Percentiles rank a stretch among this genome's conserved stretches.
Conservation (phyloP, 2,113 vertebrate genomes). For the Hippocampus barbouri region DNA sequence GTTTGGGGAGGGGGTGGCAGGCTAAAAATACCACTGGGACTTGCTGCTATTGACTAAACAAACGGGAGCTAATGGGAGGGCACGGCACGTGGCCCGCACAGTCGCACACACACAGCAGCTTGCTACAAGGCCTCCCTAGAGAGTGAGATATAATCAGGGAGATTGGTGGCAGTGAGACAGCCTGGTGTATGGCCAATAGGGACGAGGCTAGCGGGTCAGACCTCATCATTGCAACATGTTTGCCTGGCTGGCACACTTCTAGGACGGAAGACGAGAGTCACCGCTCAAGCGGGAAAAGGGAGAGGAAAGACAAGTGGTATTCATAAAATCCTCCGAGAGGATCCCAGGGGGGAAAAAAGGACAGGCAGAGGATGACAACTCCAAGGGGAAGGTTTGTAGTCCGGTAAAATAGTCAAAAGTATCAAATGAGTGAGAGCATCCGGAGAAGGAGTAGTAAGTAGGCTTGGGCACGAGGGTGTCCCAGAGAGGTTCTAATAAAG, state of each 20-base stretch:
- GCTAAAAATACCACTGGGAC: constrained; percentile 68
- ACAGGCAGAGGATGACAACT: not conserved
- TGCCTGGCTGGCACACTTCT: constrained; percentile 43
- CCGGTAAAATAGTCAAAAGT: constrained; percentile 1
- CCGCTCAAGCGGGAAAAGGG: not conserved
- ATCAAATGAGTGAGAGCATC: not conserved
- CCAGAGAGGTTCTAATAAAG: constrained; percentile 16
- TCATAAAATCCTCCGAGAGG: not conserved
- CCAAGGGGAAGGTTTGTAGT: not conserved
- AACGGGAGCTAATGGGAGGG: constrained; percentile 67
- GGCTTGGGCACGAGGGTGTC: not conserved
- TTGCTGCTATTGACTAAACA: constrained; percentile 64
- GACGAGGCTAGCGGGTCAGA: constrained; percentile 55
- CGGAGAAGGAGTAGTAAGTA: not conserved
- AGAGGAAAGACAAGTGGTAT: not conserved
- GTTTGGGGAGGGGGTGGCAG: constrained; percentile 24
- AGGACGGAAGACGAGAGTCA: not conserved
- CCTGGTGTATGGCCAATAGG: constrained; percentile 55
- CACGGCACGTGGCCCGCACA: constrained; percentile 18
- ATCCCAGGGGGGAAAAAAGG: not conserved
- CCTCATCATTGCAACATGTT: constrained; percentile 60
- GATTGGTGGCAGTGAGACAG: constrained; percentile 59
- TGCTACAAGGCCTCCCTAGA: constrained; percentile 60
- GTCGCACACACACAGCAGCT: constrained; percentile 12
- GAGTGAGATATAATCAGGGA: constrained; percentile 66